These are phyloP conservation scores for Peromyscus eremicus DNA, from an alignment of 2,797 vertebrate species.

Conservation along the genomic window DNA sequence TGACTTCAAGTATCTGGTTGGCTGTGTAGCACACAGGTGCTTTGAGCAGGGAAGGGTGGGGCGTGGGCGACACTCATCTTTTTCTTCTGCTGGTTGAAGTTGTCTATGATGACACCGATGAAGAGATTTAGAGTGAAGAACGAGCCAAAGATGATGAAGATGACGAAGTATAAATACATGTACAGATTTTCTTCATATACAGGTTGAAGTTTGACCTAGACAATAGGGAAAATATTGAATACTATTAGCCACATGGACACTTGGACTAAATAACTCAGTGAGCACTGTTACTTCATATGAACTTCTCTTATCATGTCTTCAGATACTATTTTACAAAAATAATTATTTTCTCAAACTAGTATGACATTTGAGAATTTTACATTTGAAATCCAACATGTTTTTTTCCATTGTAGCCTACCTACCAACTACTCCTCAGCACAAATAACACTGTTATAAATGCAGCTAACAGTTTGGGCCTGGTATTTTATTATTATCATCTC, in stretches of 20 bases:
- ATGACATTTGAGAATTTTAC: slow-evolving; percentile 8
- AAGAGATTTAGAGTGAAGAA: slow-evolving; percentile 99
- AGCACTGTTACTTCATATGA: background rate
- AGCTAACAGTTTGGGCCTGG: slow-evolving; percentile 1
- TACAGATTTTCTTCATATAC: slow-evolving; percentile 92
- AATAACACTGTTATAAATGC: slow-evolving; percentile 34
- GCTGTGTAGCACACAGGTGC: background rate
- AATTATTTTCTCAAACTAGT: slow-evolving; percentile 13
- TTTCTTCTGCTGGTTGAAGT: slow-evolving; percentile 99
- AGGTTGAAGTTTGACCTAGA: slow-evolving; percentile 93
- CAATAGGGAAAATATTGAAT: slow-evolving; percentile 75
- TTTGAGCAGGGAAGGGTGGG: background rate
- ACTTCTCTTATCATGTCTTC: background rate
- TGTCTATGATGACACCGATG: slow-evolving; percentile 99
- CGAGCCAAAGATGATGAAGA: slow-evolving; percentile 99
- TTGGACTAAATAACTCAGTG: slow-evolving; percentile 17
- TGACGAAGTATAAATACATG: slow-evolving; percentile 98
- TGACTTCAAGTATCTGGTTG: background rate
- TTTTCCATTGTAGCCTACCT: slow-evolving; percentile 36
- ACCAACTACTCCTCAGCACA: slow-evolving; percentile 21
- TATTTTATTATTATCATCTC: background rate
- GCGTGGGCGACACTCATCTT: slow-evolving; percentile 95
- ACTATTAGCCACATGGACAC: slow-evolving; percentile 37
- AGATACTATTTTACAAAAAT: slow-evolving; percentile 17
- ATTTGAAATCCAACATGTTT: slow-evolving; percentile 1